Conservation (phyloP, 2,888 invertebrate genomes). For the Yponomeuta sedellus region DNA sequence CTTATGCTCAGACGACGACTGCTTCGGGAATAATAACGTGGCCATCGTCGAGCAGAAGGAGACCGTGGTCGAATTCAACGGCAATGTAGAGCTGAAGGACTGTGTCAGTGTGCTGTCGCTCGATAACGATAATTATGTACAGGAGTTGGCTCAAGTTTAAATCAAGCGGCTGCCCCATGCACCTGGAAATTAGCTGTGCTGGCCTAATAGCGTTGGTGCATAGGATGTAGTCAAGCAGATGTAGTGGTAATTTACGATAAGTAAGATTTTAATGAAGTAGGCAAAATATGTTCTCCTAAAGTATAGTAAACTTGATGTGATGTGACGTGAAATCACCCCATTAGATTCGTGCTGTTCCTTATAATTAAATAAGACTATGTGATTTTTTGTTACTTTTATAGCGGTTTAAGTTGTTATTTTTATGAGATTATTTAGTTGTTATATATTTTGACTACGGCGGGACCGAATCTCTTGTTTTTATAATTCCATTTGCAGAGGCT, state of each 20-base stretch:
- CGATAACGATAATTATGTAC: constrained; percentile 34
- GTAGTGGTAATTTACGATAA: no score
- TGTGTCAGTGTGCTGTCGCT: constrained; percentile 15
- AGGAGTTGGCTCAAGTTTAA: constrained; percentile 47
- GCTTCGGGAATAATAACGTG: constrained; percentile 40
- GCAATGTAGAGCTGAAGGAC: constrained; percentile 36
- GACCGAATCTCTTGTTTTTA: neutral
- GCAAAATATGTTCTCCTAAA: neutral
- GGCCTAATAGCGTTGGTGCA: no score
- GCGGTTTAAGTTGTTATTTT: neutral
- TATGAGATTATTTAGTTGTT: neutral
- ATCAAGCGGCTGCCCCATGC: constrained; percentile 8
- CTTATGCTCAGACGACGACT: constrained; percentile 7
- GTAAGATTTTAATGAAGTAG: neutral
- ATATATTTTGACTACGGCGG: neutral
- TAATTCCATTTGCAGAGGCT: neutral
- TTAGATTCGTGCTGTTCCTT: neutral
- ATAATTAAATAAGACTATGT: neutral
- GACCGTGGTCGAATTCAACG: constrained; percentile 46
- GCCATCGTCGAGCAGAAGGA: constrained; percentile 29
- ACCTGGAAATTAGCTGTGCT: no score
- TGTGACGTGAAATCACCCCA: neutral
- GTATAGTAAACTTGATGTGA: neutral
- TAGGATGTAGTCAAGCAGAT: no score
- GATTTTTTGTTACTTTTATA: neutral